Percentiles rank a stretch among this genome's conserved stretches.
Conservation (phyloP, 2,797 vertebrate species). For the Melopsittacus undulatus region DNA sequence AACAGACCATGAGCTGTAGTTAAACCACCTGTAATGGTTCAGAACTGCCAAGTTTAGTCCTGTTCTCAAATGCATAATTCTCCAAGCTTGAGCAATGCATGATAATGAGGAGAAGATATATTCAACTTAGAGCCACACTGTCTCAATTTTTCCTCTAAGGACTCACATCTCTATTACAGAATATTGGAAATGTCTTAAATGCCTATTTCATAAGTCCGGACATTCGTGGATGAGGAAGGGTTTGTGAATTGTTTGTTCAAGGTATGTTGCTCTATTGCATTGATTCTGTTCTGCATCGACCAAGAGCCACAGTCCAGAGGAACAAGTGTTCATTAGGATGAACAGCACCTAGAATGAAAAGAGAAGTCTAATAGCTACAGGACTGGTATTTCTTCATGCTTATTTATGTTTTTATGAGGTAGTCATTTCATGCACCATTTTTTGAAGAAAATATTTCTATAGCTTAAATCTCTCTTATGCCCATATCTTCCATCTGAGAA, state of each 20-base stretch:
- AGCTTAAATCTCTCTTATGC: not conserved
- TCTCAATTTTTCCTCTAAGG: not conserved
- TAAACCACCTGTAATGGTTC: not conserved
- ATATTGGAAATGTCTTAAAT: not conserved
- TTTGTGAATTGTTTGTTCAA: constrained; percentile 7
- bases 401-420: not conserved
- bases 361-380: not conserved
- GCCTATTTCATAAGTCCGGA: not conserved
- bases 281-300: not conserved
- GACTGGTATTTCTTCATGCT: not conserved
- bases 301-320: not conserved
- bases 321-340: not conserved
- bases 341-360: not conserved
- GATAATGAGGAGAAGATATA: not conserved
- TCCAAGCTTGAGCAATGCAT: not conserved
- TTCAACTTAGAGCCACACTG: not conserved
- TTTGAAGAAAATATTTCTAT: not conserved
- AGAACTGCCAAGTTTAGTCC: not conserved
- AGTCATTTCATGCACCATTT: not conserved
- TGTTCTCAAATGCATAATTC: accelerated
- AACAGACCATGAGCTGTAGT: not conserved
- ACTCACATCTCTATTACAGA: not conserved
- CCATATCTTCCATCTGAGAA: not conserved
- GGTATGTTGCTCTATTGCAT: not conserved
- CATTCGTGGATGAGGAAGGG: not conserved